phyloP scores from a whole-genome alignment of 1,140 invertebrate species.

The Pogonomyrmex barbatus region DNA sequence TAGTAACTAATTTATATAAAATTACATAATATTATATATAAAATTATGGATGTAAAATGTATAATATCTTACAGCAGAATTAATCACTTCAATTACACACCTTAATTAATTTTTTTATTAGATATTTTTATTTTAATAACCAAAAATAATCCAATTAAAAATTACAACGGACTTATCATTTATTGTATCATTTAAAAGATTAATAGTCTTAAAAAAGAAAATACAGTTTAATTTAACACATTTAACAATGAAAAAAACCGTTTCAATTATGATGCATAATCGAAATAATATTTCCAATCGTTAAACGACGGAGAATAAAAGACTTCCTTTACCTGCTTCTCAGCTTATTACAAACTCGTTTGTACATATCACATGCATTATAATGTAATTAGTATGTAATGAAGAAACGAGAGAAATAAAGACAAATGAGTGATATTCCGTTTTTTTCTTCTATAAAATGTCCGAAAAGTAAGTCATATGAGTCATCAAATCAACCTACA shows the following conservation, averaged over 20 bases:
- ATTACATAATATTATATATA: no score
- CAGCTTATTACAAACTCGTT: background rate
- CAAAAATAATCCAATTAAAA: background rate
- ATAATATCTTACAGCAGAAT: background rate
- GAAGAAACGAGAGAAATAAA: background rate
- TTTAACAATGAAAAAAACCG: background rate
- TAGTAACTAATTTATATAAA: no score
- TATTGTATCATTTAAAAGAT: background rate
- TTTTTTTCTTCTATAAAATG: background rate
- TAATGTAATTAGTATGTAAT: slow-evolving; percentile 23
- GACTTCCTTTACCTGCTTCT: slow-evolving; percentile 5
- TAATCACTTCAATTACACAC: background rate
- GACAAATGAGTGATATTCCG: background rate
- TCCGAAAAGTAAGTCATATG: background rate
- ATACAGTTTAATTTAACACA: background rate
- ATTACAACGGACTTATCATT: background rate
- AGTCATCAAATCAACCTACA: background rate
- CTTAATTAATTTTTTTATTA: no score
- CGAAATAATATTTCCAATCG: background rate
- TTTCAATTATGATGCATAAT: background rate
- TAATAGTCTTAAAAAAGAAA: background rate
- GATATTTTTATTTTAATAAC: background rate
- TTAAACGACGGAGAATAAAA: slow-evolving; percentile 12
- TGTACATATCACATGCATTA: slow-evolving; percentile 6
- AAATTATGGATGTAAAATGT: background rate